phyloP scores from a whole-genome alignment of 2,113 vertebrate species.

The Rhadina sibilatrix region DNA sequence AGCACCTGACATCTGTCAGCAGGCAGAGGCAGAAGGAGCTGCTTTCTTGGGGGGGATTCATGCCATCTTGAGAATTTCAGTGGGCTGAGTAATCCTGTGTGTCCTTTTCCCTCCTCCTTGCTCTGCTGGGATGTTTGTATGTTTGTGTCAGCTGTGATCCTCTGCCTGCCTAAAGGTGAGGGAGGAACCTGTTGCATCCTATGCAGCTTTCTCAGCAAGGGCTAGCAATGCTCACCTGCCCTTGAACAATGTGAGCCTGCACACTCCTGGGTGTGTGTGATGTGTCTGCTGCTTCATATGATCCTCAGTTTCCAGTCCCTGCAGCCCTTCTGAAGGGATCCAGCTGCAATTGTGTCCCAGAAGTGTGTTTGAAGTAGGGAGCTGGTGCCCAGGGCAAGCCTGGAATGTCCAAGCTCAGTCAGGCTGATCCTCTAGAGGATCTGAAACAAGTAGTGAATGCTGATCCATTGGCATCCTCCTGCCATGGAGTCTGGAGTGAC shows the following conservation, averaged over 20 bases:
- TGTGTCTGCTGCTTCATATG: neutral
- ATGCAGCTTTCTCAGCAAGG: neutral
- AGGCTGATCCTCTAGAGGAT: neutral
- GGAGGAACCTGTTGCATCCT: neutral
- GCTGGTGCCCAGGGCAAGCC: neutral
- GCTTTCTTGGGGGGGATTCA: neutral
- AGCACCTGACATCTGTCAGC: neutral
- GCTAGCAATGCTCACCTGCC: neutral
- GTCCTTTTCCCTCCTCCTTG: neutral
- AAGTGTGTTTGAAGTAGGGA: neutral
- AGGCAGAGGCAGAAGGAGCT: neutral
- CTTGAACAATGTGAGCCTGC: neutral
- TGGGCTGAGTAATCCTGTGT: neutral
- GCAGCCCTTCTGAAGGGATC: neutral
- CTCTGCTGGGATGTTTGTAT: neutral
- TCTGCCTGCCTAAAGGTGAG: neutral
- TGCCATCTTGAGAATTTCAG: neutral
- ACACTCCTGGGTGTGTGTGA: neutral
- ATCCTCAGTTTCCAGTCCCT: neutral
- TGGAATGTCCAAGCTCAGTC: neutral
- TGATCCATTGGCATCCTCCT: neutral
- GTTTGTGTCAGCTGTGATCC: neutral
- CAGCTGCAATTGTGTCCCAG: neutral
- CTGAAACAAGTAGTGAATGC: neutral
- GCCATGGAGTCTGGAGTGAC: neutral